Base-by-base conservation (phyloP, 2,113 vertebrate species). In the Oenanthe oenanthe region DNA sequence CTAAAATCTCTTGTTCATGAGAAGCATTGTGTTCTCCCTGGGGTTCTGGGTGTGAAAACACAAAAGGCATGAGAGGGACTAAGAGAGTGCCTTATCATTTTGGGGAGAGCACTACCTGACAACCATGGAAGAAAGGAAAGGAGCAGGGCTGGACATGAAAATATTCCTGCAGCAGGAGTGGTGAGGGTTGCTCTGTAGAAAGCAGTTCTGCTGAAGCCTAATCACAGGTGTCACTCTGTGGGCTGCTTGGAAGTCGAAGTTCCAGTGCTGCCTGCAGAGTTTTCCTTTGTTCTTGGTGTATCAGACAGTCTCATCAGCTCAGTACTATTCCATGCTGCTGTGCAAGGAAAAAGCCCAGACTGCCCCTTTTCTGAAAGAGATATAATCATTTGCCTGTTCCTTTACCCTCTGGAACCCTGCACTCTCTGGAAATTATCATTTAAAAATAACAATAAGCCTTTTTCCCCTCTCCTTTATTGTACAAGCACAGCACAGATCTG, bases 241-340 rank as follows among this genome's bases (percentile, higher is more conserved):
- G 61, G 47, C 48, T 71, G n/a, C 31, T 32, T 57, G 68, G 51
- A 61, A 89, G 61, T 17, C 0, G 0, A 13, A 6, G 2, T 7
- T 48, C 47, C 47, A 48, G 22, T 47, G 13, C 58, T 86, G 47
- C 38, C 62, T 65, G 45, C 20, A 34, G 76, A 53, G 10, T 67
- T 73, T 57, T 58, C 22, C 22, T 80, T 85, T 80, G 51, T 83
- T 91, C 71, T 66, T 73, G 51, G 10, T 75, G 32, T 48, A 54
- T 73, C 79, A 85, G 22, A 17, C 10, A 26, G 22, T 47, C 32
- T 80, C 34, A 38, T 65, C 2, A 2, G 10, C 29, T 91, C 53
- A 60, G 25, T 63, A 74, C 20, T 28, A 11, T 58, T 57, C 42
- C 6, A 8, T 25, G 47, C 58, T 47, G 18, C 45, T 54, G 16